These are phyloP conservation scores for Holocentrus rufus DNA, from an alignment of 2,797 vertebrate genomes.

Conservation along the genomic window DNA sequence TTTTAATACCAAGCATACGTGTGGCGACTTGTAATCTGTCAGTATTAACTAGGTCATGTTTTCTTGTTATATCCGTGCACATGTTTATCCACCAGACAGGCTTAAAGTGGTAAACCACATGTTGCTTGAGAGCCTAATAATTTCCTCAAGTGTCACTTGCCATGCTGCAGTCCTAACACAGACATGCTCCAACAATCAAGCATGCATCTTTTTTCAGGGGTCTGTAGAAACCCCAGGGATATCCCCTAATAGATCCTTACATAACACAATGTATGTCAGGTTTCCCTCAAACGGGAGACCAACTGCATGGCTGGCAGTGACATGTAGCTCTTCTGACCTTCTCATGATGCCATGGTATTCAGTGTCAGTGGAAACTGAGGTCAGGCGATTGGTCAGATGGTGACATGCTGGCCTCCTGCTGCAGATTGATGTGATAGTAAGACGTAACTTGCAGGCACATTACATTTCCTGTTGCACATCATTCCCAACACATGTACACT, in stretches of 20 bases:
- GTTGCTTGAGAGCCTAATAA: neutral
- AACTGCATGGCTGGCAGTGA: neutral
- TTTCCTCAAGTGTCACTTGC: neutral
- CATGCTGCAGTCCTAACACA: neutral
- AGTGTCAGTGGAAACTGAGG: conserved; percentile 51
- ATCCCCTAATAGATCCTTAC: conserved; percentile 30
- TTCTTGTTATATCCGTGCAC: too few relatives aligned
- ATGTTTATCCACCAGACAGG: too few relatives aligned
- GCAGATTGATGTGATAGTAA: conserved; percentile 32
- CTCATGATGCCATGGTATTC: conserved; percentile 40
- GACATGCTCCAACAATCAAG: neutral
- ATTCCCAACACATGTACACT: neutral
- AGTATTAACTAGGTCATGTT: too few relatives aligned
- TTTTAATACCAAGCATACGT: neutral
- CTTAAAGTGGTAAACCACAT: neutral
- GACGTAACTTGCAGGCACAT: conserved; percentile 36
- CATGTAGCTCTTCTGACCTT: conserved; percentile 20
- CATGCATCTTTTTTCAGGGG: neutral
- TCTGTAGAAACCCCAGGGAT: neutral
- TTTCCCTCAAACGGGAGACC: conserved; percentile 35
- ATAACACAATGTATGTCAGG: conserved; percentile 42
- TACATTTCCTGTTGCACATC: conserved; percentile 24
- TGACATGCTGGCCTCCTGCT: conserved; percentile 51
- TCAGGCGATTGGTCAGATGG: conserved; percentile 37
- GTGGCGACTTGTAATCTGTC: neutral